A percentile compares a stretch with the other conserved stretches of the same genome.
Evolutionary conservation across 2,888 invertebrate species (phyloP).

Genomic region (Pristionchus arcanus): DNA sequence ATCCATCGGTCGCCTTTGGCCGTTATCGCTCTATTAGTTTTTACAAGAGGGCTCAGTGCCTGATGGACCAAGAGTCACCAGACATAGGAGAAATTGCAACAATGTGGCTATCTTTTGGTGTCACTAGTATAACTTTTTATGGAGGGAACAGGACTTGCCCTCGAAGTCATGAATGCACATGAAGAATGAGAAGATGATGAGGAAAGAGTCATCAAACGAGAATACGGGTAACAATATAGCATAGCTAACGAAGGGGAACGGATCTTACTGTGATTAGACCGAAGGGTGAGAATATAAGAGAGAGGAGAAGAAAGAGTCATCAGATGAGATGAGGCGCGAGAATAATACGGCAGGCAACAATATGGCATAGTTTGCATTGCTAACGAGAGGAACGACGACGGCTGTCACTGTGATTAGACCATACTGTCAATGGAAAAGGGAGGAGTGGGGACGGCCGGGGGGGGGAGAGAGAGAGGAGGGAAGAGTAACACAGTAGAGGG

Average conservation of each 20-base stretch:
- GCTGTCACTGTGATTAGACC: conserved; percentile 53
- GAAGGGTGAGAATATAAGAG: neutral
- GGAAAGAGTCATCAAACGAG: too few species aligned
- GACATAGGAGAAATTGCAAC: neutral
- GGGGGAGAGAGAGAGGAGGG: neutral
- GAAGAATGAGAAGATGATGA: too few species aligned
- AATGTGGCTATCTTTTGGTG: too few species aligned
- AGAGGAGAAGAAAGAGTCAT: too few species aligned
- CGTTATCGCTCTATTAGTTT: neutral
- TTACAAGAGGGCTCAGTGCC: conserved; percentile 6
- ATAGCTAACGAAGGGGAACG: too few species aligned
- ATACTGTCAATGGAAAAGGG: conserved; percentile 27
- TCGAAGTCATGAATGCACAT: too few species aligned
- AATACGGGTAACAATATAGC: too few species aligned
- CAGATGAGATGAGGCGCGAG: too few species aligned
- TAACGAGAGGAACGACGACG: conserved; percentile 55
- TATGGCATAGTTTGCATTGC: conserved; percentile 48
- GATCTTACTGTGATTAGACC: too few species aligned
- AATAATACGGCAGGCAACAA: neutral
- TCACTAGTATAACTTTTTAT: too few species aligned
- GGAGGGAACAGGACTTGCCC: too few species aligned
- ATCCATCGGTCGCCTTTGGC: conserved; percentile 15
- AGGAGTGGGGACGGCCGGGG: neutral
- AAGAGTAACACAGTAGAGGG: neutral
- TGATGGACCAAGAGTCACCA: neutral